Base-by-base conservation (phyloP, 1,140 invertebrate genomes). In the Dendrolimus kikuchii region DNA sequence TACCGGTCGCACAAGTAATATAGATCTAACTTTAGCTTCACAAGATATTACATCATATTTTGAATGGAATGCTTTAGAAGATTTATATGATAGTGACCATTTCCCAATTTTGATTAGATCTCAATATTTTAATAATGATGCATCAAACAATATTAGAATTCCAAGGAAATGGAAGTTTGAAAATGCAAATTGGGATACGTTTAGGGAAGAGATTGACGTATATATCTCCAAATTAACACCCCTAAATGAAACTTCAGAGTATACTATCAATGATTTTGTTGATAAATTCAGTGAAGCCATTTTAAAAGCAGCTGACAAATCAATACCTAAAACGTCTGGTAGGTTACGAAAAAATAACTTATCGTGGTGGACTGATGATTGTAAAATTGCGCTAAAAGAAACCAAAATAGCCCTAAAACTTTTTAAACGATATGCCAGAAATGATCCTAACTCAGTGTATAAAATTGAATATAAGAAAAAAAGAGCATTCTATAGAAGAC, bases 321-420 rank as follows among this genome's bases (percentile, higher is more conserved):
- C 60, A 5, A 75, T 72, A 38, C 64, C 66, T 2, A 66, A 62
- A 60, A 57, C 59, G 36, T 52, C 54, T 36, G 62, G 55, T 10
- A 50, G 5, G 7, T 57, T 55, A 51, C 52, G 8, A 40, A 62
- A 65, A 55, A 63, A 66, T 40, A 60, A 52, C 49, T 53, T 65
- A 7, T 69, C 72, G 5, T 81, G 77, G 71, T 79, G 66, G 68
- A 77, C 73, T 41, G 45, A 62, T 40, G 58, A 74, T 38, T 80
- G 76, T 53, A 41, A 60, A 50, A 52, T 46, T 10, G 64, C 66
- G 40, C n/a, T 64, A 2, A 72, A 67, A 62, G 47, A 66, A 51
- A 50, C 56, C 6, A 79, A 70, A 62, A 61, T 65, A n/a, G 64
- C 73, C 6, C 51, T 70, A 36, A n/a, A 65, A 46, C 52, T 55